Evolutionary conservation across 2,888 invertebrate genomes (phyloP).

Genomic region (Steinernema carpocapsae): DNA sequence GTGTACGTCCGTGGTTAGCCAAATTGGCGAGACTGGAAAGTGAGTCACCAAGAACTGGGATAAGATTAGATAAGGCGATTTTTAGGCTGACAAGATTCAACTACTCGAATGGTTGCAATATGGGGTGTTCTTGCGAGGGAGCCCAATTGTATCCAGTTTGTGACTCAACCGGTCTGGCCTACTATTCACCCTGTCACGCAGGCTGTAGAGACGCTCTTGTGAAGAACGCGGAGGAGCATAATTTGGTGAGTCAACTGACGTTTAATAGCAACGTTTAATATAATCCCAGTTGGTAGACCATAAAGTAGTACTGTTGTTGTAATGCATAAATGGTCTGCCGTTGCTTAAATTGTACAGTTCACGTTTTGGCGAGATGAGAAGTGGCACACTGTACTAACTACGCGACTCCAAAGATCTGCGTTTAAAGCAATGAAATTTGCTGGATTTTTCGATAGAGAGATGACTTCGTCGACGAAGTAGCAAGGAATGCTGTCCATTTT

Average conservation of each 20-base stretch:
- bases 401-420: too few species aligned
- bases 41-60: too few species aligned
- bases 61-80: too few species aligned
- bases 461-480: too few species aligned
- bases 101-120: constrained; percentile 67
- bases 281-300: neutral
- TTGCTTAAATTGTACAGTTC: too few species aligned
- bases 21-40: constrained; percentile 44
- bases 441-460: too few species aligned
- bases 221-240: constrained; percentile 40
- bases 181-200: constrained; percentile 70
- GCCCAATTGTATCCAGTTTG: constrained; percentile 69
- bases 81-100: constrained; percentile 64
- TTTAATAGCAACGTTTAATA: neutral
- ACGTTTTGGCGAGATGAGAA: too few species aligned
- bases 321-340: too few species aligned
- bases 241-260: constrained; percentile 48
- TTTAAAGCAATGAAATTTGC: too few species aligned
- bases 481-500: too few species aligned
- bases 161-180: constrained; percentile 61
- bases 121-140: constrained; percentile 67
- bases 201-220: constrained; percentile 63
- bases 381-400: too few species aligned
- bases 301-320: too few species aligned
- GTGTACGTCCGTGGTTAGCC: constrained; percentile 63